Evolutionary conservation across 2,888 invertebrate genomes (phyloP), one percentile per base, ranked within the genome.

Genomic region (Pseudeuparius sepicola): DNA sequence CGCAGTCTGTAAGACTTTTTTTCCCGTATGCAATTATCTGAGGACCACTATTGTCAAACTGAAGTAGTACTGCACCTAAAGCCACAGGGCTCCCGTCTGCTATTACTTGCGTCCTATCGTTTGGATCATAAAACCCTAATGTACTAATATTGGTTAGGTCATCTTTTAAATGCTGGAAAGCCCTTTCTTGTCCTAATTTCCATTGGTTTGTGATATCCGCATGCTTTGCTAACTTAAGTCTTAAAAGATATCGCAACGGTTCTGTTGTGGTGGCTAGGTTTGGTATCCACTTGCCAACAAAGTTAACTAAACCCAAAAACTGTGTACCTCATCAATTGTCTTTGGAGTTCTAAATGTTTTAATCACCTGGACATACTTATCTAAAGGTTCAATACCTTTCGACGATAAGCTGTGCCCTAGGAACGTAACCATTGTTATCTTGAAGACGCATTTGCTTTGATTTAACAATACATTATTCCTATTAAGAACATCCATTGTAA

Each of bases 11-110:
- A 17, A 49, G 26, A 18, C 39, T 49, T 34, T 45, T 48, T 32
- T 43, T 49, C 24, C 42, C 46, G 34, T 41, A 50, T 11, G 41
- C 32, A 14, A 50, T 46, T 13, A 49, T 40, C 34, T 44, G 34
- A 10, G 43, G n/a, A n/a, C n/a, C n/a, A n/a, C n/a, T 20, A 46
- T 41, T 15, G 12, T 41, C 35, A 16, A 40, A 34, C 24, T 50
- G 49, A 6, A 49, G 11, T 9, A 50, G 27, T 2, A 49, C 39
- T 2, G 42, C 45, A n/a, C 50, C 47, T 11, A 51, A 18, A 6
- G 35, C 47, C 12, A 43, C 40, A 6, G 41, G 41, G 14, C 39
- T 45, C 4, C 48, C 39, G 31, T 50, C 47, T 13, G 42, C 46
- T 6, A 43, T 39, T 3, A 49, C 23, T 36, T 40, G 39, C 3